Evolutionary conservation across 2,113 vertebrate species (phyloP).

Genomic region (Cinclus mexicanus): DNA sequence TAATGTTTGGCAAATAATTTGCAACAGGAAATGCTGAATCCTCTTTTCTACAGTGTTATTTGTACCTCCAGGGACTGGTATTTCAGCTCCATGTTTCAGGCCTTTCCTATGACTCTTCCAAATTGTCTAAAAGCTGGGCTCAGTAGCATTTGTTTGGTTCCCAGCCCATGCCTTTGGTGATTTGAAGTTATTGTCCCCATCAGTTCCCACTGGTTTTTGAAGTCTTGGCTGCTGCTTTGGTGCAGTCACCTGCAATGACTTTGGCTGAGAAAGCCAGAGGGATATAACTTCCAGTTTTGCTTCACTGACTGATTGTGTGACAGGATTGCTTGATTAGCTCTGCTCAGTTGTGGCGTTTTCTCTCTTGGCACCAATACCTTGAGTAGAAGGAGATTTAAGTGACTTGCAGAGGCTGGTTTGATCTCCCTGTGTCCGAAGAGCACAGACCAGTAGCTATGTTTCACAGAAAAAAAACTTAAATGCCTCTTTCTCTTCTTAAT

Average conservation of each 20-base stretch:
- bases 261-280: not conserved
- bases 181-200: not conserved
- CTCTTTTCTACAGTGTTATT: not conserved
- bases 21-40: not conserved
- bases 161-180: not conserved
- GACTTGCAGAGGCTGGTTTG: not conserved
- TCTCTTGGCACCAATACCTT: not conserved
- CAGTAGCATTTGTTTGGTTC: not conserved
- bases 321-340: not conserved
- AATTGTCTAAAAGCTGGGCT: not conserved
- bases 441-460: not conserved
- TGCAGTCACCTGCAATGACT: not conserved
- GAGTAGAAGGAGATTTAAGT: not conserved
- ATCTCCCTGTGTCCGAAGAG: not conserved
- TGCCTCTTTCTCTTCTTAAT: not conserved
- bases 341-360: not conserved
- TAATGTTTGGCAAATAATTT: not conserved
- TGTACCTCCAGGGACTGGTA: not conserved
- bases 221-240: not conserved
- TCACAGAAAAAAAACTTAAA: not conserved
- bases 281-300: not conserved
- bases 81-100: not conserved
- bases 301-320: not conserved
- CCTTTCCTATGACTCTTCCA: not conserved
- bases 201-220: not conserved